Conservation (phyloP, 1,140 invertebrate species). For the Lethocerus indicus region DNA sequence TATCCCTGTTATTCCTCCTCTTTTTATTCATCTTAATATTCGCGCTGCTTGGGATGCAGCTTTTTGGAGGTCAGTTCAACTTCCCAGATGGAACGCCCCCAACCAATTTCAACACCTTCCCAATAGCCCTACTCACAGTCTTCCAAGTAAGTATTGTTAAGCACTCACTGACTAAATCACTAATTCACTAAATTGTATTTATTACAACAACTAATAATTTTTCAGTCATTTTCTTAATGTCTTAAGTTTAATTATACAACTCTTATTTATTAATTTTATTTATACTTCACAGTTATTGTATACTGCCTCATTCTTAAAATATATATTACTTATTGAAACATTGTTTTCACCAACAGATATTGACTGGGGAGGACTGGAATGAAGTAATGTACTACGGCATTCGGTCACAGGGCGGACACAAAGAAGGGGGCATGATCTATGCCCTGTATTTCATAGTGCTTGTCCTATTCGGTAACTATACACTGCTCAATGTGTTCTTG, state of each 20-base stretch:
- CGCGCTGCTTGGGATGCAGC: constrained; percentile 98
- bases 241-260: neutral
- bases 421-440: constrained; percentile 84
- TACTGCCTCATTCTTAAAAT: neutral
- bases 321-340: neutral
- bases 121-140: constrained; percentile 96
- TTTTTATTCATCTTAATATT: constrained; percentile 99
- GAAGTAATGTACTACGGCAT: constrained; percentile 99
- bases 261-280: constrained; percentile 6
- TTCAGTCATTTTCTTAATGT: neutral
- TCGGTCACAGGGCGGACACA: constrained; percentile 84
- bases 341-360: constrained; percentile 48
- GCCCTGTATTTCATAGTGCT: constrained; percentile 98
- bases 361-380: constrained; percentile 99
- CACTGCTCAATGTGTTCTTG: constrained; percentile 99
- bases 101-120: constrained; percentile 99
- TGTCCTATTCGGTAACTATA: constrained; percentile 99
- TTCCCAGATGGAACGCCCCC: constrained; percentile 84
- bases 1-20: constrained; percentile 97
- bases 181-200: too few relatives aligned
- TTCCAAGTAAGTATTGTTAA: constrained; percentile 68
- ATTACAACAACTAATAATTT: too few relatives aligned
- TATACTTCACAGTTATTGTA: neutral
- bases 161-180: too few relatives aligned
- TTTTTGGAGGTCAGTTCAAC: constrained; percentile 99